Conservation (phyloP, 2,113 vertebrate genomes). For the Romanogobio albipinnatus region DNA sequence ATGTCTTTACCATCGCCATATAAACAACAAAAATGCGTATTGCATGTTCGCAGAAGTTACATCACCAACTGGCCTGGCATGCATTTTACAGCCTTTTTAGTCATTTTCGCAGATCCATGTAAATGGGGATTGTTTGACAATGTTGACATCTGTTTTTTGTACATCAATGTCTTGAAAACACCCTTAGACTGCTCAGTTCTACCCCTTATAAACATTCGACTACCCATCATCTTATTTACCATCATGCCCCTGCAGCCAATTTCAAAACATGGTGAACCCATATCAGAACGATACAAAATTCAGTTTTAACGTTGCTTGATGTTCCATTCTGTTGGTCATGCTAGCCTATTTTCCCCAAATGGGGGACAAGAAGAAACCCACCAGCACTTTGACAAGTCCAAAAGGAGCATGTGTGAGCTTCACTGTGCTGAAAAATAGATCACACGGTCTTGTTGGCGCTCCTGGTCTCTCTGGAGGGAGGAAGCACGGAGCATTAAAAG, state of each 20-base stretch:
- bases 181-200: background rate
- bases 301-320: background rate
- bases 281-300: background rate
- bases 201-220: background rate
- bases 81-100: too few relatives aligned
- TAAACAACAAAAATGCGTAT: too few relatives aligned
- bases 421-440: slow-evolving; percentile 39
- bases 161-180: too few relatives aligned
- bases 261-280: background rate
- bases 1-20: too few relatives aligned
- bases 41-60: too few relatives aligned
- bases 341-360: background rate
- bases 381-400: slow-evolving; percentile 31
- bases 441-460: background rate
- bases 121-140: too few relatives aligned
- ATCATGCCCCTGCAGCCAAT: background rate
- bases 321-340: background rate
- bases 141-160: too few relatives aligned
- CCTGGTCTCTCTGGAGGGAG: slow-evolving; percentile 7
- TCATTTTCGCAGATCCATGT: too few relatives aligned
- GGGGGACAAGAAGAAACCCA: background rate
- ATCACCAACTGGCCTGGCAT: too few relatives aligned
- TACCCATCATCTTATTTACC: background rate
- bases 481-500: slow-evolving; percentile 4
- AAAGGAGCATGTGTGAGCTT: background rate